phyloP scores from a whole-genome alignment of 1,140 invertebrate genomes.

The Leptonema lineaticorne region DNA sequence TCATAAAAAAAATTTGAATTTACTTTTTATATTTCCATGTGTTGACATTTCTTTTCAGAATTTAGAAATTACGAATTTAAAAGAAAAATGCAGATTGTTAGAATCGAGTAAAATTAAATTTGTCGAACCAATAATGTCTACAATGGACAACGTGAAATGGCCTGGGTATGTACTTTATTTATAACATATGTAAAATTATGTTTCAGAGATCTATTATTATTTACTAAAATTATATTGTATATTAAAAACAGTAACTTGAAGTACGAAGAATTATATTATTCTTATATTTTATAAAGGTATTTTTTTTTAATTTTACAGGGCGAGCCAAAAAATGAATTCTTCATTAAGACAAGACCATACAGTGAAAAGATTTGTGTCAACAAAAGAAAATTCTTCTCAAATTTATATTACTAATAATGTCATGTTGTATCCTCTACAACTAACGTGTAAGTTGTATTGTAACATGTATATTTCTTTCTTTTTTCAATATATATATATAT shows the following conservation, averaged over 20 bases:
- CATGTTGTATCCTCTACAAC: background rate
- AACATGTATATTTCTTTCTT: background rate
- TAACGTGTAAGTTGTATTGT: background rate
- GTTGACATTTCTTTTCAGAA: conserved; percentile 49
- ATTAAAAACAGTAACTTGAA: too few relatives aligned
- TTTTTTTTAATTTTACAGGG: conserved; percentile 1
- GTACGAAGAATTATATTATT: too few relatives aligned
- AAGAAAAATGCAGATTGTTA: conserved; percentile 51
- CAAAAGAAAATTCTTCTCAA: conserved; percentile 8
- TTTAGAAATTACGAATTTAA: conserved; percentile 51
- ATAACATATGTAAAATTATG: too few relatives aligned
- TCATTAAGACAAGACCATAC: background rate
- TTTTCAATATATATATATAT: background rate
- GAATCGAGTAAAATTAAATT: conserved; percentile 52
- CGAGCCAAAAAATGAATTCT: conserved; percentile 30
- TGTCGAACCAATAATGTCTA: conserved; percentile 16
- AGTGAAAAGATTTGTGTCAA: background rate
- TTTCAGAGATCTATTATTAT: too few relatives aligned
- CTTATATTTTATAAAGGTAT: background rate
- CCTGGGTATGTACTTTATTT: conserved; percentile 27
- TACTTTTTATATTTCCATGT: too few relatives aligned
- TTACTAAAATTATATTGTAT: too few relatives aligned
- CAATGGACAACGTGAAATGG: conserved; percentile 25
- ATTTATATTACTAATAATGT: background rate
- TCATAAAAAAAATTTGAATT: too few relatives aligned